Percentiles rank a stretch among this genome's conserved stretches.
These are phyloP conservation scores for Cryptotis parvus DNA, from an alignment of 2,113 vertebrate genomes.

Conservation along the genomic window DNA sequence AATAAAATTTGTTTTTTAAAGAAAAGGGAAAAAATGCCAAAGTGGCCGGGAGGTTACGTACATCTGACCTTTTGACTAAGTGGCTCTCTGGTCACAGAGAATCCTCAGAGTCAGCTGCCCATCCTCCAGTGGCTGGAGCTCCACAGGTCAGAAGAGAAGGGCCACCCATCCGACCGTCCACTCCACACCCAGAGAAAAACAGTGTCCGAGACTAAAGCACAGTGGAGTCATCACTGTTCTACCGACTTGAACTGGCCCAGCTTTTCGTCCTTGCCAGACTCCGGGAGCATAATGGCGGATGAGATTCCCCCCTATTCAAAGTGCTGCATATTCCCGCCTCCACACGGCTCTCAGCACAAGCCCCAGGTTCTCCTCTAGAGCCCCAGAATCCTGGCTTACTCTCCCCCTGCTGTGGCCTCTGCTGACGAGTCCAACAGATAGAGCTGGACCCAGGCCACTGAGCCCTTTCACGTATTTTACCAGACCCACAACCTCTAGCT, in stretches of 20 bases:
- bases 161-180: neutral
- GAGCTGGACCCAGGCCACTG: neutral
- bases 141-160: too few species aligned
- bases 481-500: neutral
- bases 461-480: conserved; percentile 14
- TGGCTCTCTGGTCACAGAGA: neutral
- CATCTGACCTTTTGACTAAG: neutral
- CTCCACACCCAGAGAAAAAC: neutral
- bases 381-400: neutral
- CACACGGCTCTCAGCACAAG: neutral
- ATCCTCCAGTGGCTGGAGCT: neutral
- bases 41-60: too few species aligned
- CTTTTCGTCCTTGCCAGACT: neutral
- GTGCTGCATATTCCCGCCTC: neutral
- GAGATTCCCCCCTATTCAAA: neutral
- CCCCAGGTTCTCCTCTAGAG: neutral
- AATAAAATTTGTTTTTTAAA: too few species aligned
- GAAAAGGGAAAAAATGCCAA: too few species aligned
- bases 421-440: neutral
- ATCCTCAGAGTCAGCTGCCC: neutral
- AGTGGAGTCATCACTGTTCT: neutral
- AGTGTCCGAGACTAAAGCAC: neutral
- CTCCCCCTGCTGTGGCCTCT: neutral
- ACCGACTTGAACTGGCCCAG: neutral
- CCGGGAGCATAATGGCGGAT: neutral